Percentiles rank a stretch among this genome's conserved stretches.
phyloP scores from a whole-genome alignment of 2,888 invertebrate species.

The Salpingus planirostris region DNA sequence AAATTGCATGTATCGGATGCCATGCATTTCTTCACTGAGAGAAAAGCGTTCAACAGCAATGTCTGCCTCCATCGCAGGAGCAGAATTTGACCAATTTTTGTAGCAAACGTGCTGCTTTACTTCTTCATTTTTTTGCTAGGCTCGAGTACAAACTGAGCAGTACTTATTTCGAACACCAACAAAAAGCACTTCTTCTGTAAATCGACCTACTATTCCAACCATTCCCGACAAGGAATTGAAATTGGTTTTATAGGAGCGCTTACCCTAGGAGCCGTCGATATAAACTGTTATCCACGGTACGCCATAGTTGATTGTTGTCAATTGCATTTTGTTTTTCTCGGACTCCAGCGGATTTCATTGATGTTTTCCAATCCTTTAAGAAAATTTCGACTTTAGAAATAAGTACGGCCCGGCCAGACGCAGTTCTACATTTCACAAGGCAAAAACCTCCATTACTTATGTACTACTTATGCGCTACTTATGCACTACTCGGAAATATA shows the following conservation, averaged over 20 bases:
- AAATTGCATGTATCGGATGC: not conserved
- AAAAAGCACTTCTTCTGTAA: conserved; percentile 22
- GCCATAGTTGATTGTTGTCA: not conserved
- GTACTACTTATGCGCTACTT: too few species aligned
- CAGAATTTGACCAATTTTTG: conserved; percentile 23
- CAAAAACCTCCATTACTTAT: too few species aligned
- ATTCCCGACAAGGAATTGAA: conserved; percentile 28
- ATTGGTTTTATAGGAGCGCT: conserved; percentile 2
- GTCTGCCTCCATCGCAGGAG: not conserved
- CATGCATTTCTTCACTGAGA: not conserved
- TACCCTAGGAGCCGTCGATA: not conserved
- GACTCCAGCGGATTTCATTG: not conserved
- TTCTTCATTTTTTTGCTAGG: conserved; percentile 13
- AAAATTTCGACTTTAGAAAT: too few species aligned
- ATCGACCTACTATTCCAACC: conserved; percentile 17
- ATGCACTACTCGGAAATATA: too few species aligned
- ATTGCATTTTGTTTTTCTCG: not conserved
- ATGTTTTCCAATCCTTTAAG: too few species aligned
- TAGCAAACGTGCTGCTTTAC: conserved; percentile 23
- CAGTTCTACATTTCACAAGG: too few species aligned
- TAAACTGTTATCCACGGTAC: not conserved
- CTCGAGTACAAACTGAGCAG: conserved; percentile 25
- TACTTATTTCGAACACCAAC: conserved; percentile 28
- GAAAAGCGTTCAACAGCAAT: not conserved
- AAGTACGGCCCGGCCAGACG: too few species aligned